Conservation (phyloP, 2,113 vertebrate genomes). For the Sitta europaea region DNA sequence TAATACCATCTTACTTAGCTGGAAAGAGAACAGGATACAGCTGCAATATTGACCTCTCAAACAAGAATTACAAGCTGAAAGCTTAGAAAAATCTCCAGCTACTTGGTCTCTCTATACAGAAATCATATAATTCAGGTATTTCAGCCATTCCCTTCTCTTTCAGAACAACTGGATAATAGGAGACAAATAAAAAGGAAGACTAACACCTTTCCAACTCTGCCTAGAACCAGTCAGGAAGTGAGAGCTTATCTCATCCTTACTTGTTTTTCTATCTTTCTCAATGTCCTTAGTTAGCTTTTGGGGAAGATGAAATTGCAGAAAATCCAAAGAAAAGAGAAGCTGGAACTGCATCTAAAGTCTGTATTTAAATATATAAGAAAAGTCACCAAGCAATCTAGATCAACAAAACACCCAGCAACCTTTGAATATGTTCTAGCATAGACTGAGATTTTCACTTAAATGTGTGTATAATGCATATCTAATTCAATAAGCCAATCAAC, state of each 20-base stretch:
- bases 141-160: background rate
- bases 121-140: background rate
- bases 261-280: background rate
- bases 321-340: background rate
- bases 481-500: background rate
- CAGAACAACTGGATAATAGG: background rate
- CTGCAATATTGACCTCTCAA: background rate
- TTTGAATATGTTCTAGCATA: background rate
- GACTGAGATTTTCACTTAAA: background rate
- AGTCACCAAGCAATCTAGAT: background rate
- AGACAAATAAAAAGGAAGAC: background rate
- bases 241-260: background rate
- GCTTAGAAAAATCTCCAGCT: background rate
- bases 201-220: background rate
- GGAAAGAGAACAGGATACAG: background rate
- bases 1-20: background rate
- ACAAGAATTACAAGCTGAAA: background rate
- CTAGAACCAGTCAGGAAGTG: background rate
- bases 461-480: background rate
- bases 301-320: background rate
- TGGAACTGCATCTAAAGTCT: background rate
- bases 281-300: background rate
- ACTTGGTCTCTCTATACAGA: background rate
- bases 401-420: background rate
- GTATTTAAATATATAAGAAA: background rate